Evolutionary conservation across 92 coral and sea anemone genomes (phyloP).

Genomic region (Siderastrea radians): DNA sequence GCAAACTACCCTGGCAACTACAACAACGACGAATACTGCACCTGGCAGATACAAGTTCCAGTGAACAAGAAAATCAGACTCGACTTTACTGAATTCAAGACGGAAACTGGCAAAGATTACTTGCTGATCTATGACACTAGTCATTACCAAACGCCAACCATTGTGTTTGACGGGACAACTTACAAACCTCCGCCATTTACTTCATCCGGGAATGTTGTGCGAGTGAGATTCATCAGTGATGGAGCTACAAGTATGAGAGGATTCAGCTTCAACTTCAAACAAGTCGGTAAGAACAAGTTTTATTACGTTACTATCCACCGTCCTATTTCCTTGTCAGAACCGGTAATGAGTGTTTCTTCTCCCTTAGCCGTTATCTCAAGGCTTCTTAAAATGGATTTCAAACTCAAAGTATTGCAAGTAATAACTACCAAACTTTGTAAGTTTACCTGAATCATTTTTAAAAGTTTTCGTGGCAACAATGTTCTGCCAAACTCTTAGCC

Average conservation of each 20-base stretch:
- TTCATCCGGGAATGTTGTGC: conserved; percentile 85
- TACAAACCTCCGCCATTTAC: conserved; percentile 84
- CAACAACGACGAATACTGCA: conserved; percentile 86
- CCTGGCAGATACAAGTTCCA: conserved; percentile 95
- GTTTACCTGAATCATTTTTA: too few relatives aligned
- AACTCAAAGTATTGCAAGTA: too few relatives aligned
- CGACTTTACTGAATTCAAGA: conserved; percentile 84
- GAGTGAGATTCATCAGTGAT: conserved; percentile 86
- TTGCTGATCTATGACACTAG: conserved; percentile 83
- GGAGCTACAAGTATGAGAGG: conserved; percentile 83
- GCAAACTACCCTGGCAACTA: conserved; percentile 86
- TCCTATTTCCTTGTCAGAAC: too few relatives aligned
- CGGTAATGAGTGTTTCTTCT: too few relatives aligned
- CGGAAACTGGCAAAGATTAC: conserved; percentile 78
- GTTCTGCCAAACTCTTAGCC: too few relatives aligned
- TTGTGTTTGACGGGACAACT: conserved; percentile 77
- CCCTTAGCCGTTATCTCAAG: too few relatives aligned
- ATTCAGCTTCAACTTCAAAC: conserved; percentile 76
- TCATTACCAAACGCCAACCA: conserved; percentile 50
- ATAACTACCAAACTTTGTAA: too few relatives aligned
- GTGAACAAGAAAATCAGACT: conserved; percentile 87
- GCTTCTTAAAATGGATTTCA: too few relatives aligned
- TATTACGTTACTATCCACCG: too few relatives aligned
- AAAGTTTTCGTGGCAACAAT: too few relatives aligned
- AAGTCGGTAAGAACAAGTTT: conserved; percentile 81